phyloP scores from a whole-genome alignment of 2,888 invertebrate genomes.

The Drosophila recens region DNA sequence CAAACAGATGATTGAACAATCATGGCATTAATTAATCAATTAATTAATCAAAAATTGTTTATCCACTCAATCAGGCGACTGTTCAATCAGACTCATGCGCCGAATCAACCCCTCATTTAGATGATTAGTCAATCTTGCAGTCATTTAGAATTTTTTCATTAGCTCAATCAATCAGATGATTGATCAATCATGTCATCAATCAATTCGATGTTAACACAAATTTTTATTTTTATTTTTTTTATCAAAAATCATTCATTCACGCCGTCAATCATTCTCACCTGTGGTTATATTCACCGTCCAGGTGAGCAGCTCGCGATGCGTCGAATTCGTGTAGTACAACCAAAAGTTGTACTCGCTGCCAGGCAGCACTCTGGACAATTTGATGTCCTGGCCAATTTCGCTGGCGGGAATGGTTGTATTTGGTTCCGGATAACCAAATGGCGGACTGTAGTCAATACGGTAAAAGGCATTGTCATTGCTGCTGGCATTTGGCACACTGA shows the following conservation, averaged over 20 bases:
- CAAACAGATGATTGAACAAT: background rate
- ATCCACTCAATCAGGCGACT: too few relatives aligned
- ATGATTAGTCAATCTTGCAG: too few relatives aligned
- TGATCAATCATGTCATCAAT: background rate
- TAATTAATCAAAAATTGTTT: too few relatives aligned
- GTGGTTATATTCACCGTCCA: slow-evolving; percentile 97
- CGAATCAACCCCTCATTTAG: too few relatives aligned
- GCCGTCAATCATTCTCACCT: slow-evolving; percentile 86
- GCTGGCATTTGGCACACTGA: slow-evolving; percentile 94
- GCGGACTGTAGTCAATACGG: slow-evolving; percentile 94
- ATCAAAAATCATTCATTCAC: background rate
- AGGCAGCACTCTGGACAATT: slow-evolving; percentile 93
- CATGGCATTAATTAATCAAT: too few relatives aligned
- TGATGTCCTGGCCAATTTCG: slow-evolving; percentile 93
- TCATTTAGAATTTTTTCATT: too few relatives aligned
- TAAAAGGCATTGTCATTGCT: slow-evolving; percentile 91
- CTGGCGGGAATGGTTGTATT: slow-evolving; percentile 94
- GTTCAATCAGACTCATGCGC: too few relatives aligned
- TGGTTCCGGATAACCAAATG: slow-evolving; percentile 93
- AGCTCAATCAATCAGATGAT: background rate
- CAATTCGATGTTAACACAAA: background rate
- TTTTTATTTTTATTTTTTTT: too few relatives aligned
- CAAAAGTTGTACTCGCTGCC: slow-evolving; percentile 97
- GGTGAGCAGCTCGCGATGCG: slow-evolving; percentile 92
- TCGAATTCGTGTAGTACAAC: slow-evolving; percentile 95